Base-by-base conservation (phyloP, 1,140 invertebrate species). In the Ceratina japonica region DNA sequence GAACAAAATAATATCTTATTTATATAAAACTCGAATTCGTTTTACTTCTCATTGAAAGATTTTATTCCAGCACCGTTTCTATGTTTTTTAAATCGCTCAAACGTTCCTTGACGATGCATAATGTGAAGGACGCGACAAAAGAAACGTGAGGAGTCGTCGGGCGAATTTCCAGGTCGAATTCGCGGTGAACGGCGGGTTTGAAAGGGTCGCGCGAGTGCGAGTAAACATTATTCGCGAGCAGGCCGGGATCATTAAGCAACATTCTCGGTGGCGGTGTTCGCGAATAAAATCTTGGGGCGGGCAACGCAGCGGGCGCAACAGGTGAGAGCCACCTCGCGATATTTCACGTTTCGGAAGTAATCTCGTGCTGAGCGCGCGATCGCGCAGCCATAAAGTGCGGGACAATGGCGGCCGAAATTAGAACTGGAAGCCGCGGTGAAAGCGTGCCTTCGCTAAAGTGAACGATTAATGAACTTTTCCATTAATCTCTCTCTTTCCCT, bases 321-420 rank as follows among this genome's bases (percentile, higher is more conserved):
- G 77, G 77, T 79, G 77, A 79, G 71, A 44, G 37, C 37, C 37
- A 44, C 70, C 51, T 44, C 71, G 71, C 71, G 77, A 79, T 79
- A 79, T 79, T 79, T 74, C 71, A 74, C 62, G 62, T 79, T 79
- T 74, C 70, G 71, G 62, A 74, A 79, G 62, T 79, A 79, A 78
- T 78, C 75, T 78, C 75, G 69, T 59, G 75, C 63, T 72, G 52
- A 72, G 68, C 75, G 51, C 62, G n/a, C 77, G 62, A 79, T 79
- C 54, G 52, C 62, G 62, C 70, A 5, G 75, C 31, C 59, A 62
- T 71, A 71, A 78, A 78, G 61, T 20, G 69, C 27, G 59, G 54
- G 75, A 78, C 75, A 78, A 78, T 72, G 69, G 49, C 20, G 64
- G 37, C 12, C 20, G 75, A 72, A 78, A 78, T 78, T 78, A 78